Conservation (phyloP, 2,888 invertebrate genomes). For the Yponomeuta evonymella region DNA sequence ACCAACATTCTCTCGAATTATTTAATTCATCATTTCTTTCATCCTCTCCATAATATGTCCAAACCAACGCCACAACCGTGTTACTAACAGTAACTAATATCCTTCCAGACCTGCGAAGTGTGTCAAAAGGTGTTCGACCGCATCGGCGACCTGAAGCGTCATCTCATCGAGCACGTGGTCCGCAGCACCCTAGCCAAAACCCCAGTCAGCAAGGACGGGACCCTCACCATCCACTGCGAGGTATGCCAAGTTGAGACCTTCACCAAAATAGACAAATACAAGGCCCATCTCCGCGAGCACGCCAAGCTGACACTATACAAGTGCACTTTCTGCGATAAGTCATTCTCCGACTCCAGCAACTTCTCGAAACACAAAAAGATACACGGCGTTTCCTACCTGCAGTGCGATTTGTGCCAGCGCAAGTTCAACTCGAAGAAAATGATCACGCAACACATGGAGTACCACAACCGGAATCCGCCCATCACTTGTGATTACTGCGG, state of each 20-base stretch:
- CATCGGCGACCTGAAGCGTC: slow-evolving; percentile 62
- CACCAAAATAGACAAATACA: slow-evolving; percentile 58
- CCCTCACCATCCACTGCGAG: slow-evolving; percentile 55
- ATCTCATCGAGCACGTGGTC: slow-evolving; percentile 67
- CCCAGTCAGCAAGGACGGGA: slow-evolving; percentile 47
- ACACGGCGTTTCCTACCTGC: slow-evolving; percentile 53
- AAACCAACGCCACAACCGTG: background rate
- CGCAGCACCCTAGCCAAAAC: slow-evolving; percentile 55
- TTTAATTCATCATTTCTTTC: background rate
- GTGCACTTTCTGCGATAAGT: slow-evolving; percentile 65
- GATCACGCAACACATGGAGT: slow-evolving; percentile 63
- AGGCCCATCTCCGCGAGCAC: slow-evolving; percentile 64
- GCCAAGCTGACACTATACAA: slow-evolving; percentile 66
- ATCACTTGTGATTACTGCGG: slow-evolving; percentile 48
- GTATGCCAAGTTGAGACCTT: slow-evolving; percentile 53
- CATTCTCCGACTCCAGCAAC: slow-evolving; percentile 69
- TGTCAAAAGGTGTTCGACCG: slow-evolving; percentile 62
- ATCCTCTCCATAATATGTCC: background rate
- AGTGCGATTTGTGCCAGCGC: slow-evolving; percentile 63
- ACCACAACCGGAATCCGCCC: slow-evolving; percentile 53
- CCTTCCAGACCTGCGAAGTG: slow-evolving; percentile 54
- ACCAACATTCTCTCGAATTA: too few species aligned
- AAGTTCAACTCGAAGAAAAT: slow-evolving; percentile 70
- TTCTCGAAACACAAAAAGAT: slow-evolving; percentile 72
- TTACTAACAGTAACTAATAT: background rate